Conservation (phyloP, 2,797 vertebrate species). For the Pristis pectinata region DNA sequence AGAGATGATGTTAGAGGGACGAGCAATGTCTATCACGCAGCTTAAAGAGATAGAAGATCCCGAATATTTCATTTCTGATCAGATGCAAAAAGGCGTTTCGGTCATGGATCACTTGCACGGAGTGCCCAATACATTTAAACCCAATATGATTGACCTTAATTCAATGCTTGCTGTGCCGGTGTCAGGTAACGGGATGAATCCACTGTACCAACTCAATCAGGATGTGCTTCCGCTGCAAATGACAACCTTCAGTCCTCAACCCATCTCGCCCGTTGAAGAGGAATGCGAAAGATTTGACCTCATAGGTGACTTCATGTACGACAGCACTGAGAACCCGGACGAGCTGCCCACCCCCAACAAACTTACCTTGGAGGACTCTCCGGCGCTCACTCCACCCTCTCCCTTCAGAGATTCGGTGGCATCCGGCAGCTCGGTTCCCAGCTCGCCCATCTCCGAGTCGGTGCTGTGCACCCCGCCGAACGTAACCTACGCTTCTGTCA, state of each 20-base stretch:
- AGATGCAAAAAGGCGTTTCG: conserved; percentile 54
- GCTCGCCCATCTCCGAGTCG: conserved; percentile 77
- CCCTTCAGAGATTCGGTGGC: conserved; percentile 92
- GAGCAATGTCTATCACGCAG: conserved; percentile 49
- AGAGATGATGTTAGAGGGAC: conserved; percentile 63
- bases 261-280: conserved; percentile 56
- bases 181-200: conserved; percentile 51
- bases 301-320: conserved; percentile 77
- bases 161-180: conserved; percentile 54
- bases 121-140: conserved; percentile 68
- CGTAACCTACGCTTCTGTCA: conserved; percentile 73
- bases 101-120: conserved; percentile 69
- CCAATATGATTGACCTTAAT: conserved; percentile 62
- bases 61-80: conserved; percentile 63
- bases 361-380: conserved; percentile 72
- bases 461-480: conserved; percentile 79
- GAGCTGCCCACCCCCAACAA: conserved; percentile 67
- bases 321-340: conserved; percentile 69
- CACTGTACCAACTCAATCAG: conserved; percentile 55
- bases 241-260: conserved; percentile 63
- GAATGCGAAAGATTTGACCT: conserved; percentile 78
- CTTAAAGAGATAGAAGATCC: conserved; percentile 60
- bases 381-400: conserved; percentile 83
- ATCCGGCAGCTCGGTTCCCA: conserved; percentile 72
- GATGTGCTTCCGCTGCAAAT: conserved; percentile 61